These are phyloP conservation scores for Chaenodraco wilsoni DNA, from an alignment of 2,797 vertebrate species.

Conservation along the genomic window DNA sequence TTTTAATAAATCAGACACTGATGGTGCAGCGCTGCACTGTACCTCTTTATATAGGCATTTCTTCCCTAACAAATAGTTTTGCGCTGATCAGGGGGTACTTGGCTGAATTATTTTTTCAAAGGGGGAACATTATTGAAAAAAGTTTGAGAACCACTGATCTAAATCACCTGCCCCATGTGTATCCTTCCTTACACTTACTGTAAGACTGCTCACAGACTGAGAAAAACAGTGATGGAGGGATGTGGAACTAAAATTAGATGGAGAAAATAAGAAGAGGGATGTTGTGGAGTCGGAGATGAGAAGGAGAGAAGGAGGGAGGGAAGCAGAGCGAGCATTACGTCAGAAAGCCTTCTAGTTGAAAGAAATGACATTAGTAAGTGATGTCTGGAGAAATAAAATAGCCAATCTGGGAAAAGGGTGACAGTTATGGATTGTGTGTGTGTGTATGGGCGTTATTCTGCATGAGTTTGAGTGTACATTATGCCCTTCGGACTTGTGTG, in stretches of 20 bases:
- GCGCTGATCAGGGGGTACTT: no score
- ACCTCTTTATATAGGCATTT: no score
- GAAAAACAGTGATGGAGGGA: slow-evolving; percentile 25
- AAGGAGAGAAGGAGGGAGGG: not conserved
- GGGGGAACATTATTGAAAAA: no score
- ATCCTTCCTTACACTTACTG: not conserved
- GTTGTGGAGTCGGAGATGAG: slow-evolving; percentile 16
- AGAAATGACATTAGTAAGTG: slow-evolving; percentile 53
- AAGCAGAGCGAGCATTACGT: slow-evolving; percentile 26
- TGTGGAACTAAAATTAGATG: slow-evolving; percentile 40
- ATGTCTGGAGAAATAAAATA: slow-evolving; percentile 40
- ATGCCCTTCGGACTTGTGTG: not conserved
- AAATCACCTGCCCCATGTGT: slow-evolving; percentile 40
- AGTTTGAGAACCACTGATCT: slow-evolving; percentile 6
- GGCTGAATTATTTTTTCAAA: no score
- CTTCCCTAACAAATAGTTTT: no score
- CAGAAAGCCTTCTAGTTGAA: slow-evolving; percentile 54
- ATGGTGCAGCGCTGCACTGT: no score
- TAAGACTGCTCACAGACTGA: slow-evolving; percentile 33
- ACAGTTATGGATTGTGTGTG: slow-evolving; percentile 40
- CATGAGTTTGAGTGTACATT: not conserved
- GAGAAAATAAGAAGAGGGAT: slow-evolving; percentile 19
- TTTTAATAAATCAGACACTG: no score
- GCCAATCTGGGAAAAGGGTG: slow-evolving; percentile 43
- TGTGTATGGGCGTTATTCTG: not conserved